Conservation (phyloP, 2,888 invertebrate species). For the Eupithecia pulchellata region DNA sequence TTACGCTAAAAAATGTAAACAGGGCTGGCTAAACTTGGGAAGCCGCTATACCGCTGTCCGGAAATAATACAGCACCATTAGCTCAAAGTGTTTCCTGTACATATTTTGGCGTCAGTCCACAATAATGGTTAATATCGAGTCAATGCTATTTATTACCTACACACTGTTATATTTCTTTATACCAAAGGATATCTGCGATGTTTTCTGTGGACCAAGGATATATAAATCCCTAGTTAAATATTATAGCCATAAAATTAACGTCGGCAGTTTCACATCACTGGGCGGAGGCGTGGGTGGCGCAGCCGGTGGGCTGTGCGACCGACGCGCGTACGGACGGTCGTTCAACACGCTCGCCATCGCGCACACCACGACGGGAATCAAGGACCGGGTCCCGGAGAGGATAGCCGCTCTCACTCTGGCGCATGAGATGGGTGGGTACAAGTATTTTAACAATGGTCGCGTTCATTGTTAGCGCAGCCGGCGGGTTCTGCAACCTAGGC, state of each 20-base stretch:
- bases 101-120: not conserved
- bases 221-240: no score
- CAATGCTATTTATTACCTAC: no score
- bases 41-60: not conserved
- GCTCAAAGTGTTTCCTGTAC: not conserved
- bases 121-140: not conserved
- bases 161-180: accelerated
- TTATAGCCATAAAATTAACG: not conserved
- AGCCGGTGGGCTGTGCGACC: slow-evolving; percentile 81
- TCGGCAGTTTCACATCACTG: slow-evolving; percentile 75
- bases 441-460: not conserved
- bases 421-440: slow-evolving; percentile 71
- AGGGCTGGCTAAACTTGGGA: not conserved
- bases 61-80: not conserved
- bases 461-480: not conserved
- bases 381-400: slow-evolving; percentile 73
- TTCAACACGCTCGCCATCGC: slow-evolving; percentile 81
- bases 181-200: not conserved
- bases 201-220: no score
- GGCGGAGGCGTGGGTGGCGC: slow-evolving; percentile 75
- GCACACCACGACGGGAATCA: slow-evolving; percentile 66
- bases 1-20: not conserved
- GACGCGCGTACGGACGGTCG: slow-evolving; percentile 73
- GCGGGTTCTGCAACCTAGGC: not conserved
- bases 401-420: slow-evolving; percentile 76